Evolutionary conservation across 1,140 invertebrate species (phyloP).

Genomic region (Papilio xuthus): DNA sequence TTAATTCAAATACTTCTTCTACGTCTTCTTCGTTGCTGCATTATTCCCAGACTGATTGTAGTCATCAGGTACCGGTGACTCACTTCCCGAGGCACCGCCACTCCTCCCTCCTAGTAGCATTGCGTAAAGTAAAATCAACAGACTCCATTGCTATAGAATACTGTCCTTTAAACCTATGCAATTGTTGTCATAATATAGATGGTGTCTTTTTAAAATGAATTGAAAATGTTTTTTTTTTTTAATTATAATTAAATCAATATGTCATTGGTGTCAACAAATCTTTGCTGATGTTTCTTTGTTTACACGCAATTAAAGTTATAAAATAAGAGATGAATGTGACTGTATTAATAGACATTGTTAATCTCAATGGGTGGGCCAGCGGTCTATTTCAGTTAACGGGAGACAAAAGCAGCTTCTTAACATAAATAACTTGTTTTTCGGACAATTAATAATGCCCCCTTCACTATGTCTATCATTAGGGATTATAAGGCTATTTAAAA

Average conservation of each 20-base stretch:
- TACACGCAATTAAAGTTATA: slow-evolving; percentile 40
- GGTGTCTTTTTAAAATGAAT: no score
- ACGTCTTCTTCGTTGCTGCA: no score
- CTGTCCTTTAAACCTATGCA: no score
- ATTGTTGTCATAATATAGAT: no score
- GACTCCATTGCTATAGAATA: no score
- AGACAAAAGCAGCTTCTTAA: slow-evolving; percentile 55
- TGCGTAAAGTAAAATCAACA: no score
- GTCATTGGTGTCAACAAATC: neutral
- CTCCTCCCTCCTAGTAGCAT: no score
- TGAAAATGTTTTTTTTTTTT: no score
- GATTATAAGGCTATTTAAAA: slow-evolving; percentile 50
- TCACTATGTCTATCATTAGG: slow-evolving; percentile 58
- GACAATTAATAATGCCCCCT: slow-evolving; percentile 70
- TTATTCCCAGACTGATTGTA: no score
- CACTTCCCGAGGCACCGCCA: no score
- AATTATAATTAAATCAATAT: neutral
- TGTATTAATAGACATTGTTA: slow-evolving; percentile 51
- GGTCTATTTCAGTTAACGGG: slow-evolving; percentile 62
- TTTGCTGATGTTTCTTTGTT: neutral
- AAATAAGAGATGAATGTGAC: slow-evolving; percentile 53
- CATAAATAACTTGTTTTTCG: slow-evolving; percentile 70
- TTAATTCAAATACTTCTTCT: no score
- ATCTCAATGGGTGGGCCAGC: slow-evolving; percentile 65
- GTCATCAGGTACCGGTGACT: no score